Conservation (phyloP, 1,140 invertebrate species). For the Eubasilissa regina region DNA sequence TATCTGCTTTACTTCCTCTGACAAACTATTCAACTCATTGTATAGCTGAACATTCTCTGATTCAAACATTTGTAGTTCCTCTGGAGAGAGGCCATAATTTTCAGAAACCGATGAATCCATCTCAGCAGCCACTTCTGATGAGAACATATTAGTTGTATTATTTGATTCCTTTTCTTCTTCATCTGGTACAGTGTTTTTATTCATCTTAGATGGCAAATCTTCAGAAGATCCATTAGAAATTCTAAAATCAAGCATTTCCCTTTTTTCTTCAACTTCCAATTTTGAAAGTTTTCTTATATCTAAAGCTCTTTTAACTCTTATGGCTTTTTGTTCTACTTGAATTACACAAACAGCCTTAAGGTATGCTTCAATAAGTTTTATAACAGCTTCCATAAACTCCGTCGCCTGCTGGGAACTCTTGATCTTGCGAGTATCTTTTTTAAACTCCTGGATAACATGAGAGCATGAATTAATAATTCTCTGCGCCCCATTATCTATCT, state of each 20-base stretch:
- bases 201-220: conserved; percentile 66
- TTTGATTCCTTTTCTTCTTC: conserved; percentile 56
- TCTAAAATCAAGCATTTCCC: conserved; percentile 62
- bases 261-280: conserved; percentile 73
- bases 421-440: conserved; percentile 75
- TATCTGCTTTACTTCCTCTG: conserved; percentile 87
- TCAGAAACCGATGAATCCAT: conserved; percentile 63
- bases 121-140: conserved; percentile 50
- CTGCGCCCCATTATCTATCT: conserved; percentile 89
- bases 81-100: conserved; percentile 81
- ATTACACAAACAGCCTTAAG: conserved; percentile 89
- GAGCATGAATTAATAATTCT: conserved; percentile 88
- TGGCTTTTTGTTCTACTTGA: conserved; percentile 90
- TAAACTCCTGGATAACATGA: conserved; percentile 82
- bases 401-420: conserved; percentile 75
- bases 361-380: conserved; percentile 85
- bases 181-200: conserved; percentile 64
- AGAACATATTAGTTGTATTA: conserved; percentile 44
- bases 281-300: conserved; percentile 87
- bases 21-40: conserved; percentile 88
- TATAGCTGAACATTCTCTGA: conserved; percentile 87
- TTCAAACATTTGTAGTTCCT: conserved; percentile 94
- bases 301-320: conserved; percentile 86
- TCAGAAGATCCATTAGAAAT: conserved; percentile 62
- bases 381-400: conserved; percentile 83